Evolutionary conservation across 2,797 vertebrate species (phyloP).

Genomic region (Mormyrus hasselquistii): DNA sequence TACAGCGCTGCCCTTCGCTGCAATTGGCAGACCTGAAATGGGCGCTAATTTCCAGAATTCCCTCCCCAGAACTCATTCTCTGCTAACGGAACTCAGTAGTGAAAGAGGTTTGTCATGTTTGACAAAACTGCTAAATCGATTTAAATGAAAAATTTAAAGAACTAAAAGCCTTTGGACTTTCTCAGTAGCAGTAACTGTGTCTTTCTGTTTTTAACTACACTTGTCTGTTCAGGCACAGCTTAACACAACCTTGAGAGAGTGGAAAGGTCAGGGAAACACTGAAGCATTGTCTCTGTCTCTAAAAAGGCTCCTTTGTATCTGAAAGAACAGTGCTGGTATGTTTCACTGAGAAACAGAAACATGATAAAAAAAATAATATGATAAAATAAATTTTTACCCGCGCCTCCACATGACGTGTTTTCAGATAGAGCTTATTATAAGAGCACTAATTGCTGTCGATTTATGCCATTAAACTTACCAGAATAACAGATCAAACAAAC

Average conservation of each 20-base stretch:
- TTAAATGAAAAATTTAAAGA: background rate
- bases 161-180: background rate
- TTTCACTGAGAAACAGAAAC: background rate
- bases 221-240: background rate
- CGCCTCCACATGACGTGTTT: background rate
- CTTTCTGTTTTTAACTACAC: background rate
- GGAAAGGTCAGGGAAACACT: background rate
- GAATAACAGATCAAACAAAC: conserved; percentile 8
- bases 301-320: background rate
- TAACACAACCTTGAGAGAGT: background rate
- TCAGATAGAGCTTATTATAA: background rate
- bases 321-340: background rate
- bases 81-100: background rate
- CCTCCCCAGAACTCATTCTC: background rate
- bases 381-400: background rate
- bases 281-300: background rate
- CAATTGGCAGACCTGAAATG: background rate
- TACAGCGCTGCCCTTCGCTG: background rate
- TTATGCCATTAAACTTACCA: background rate
- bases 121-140: background rate
- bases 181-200: background rate
- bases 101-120: background rate
- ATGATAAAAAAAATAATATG: background rate
- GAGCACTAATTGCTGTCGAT: background rate
- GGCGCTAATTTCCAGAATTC: background rate